A percentile compares a stretch with the other conserved stretches of the same genome.
phyloP scores from a whole-genome alignment of 2,888 invertebrate genomes.

The Trissoscelio sp. region DNA sequence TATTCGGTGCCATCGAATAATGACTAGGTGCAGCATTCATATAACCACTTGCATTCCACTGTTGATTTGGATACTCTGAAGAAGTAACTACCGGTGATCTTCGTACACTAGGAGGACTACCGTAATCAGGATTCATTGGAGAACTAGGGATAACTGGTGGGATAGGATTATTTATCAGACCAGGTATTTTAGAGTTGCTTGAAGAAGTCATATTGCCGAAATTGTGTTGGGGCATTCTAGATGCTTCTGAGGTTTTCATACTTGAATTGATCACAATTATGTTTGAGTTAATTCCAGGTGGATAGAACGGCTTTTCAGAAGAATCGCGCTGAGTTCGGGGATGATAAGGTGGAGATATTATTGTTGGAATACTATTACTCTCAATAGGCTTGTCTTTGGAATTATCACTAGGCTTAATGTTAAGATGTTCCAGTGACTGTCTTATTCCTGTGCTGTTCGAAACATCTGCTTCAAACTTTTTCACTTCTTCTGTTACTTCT shows the following conservation, averaged over 20 bases:
- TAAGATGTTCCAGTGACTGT: neutral
- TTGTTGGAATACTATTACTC: slow-evolving; percentile 37
- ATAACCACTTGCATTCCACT: slow-evolving; percentile 37
- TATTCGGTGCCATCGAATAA: slow-evolving; percentile 42
- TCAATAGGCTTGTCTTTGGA: neutral
- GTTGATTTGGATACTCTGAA: slow-evolving; percentile 40
- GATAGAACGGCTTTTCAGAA: slow-evolving; percentile 14
- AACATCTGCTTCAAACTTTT: slow-evolving; percentile 17
- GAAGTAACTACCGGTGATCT: slow-evolving; percentile 18
- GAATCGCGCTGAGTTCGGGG: slow-evolving; percentile 8
- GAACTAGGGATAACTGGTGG: slow-evolving; percentile 24
- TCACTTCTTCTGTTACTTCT: slow-evolving; percentile 43
- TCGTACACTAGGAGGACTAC: slow-evolving; percentile 21
- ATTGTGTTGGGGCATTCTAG: slow-evolving; percentile 19
- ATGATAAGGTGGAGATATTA: slow-evolving; percentile 25
- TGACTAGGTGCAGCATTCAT: slow-evolving; percentile 29
- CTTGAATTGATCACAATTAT: slow-evolving; percentile 36
- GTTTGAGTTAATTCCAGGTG: slow-evolving; percentile 18
- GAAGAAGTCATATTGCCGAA: slow-evolving; percentile 38
- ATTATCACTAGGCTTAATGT: neutral
- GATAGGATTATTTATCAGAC: slow-evolving; percentile 13
- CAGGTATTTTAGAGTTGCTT: slow-evolving; percentile 56
- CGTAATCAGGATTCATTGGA: slow-evolving; percentile 39
- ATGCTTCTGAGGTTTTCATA: neutral
- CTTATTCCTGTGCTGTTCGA: slow-evolving; percentile 7